These are phyloP conservation scores for Cryptotis parvus DNA, from an alignment of 2,113 vertebrate genomes.

Conservation along the genomic window DNA sequence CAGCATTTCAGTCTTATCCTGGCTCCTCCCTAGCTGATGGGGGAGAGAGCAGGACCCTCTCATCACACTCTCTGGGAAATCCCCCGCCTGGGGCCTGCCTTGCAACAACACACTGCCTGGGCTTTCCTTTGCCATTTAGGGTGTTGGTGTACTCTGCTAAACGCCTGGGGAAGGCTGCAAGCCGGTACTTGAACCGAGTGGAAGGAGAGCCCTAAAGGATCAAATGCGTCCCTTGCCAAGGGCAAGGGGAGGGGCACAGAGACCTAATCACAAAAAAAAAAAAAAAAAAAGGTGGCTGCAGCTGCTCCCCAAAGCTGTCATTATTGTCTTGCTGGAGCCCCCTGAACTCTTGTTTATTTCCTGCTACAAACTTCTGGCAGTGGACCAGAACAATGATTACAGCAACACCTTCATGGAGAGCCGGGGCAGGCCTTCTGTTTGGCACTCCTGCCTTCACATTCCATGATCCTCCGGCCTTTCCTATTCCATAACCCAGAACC, in stretches of 20 bases:
- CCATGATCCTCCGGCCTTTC: too few species aligned
- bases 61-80: slow-evolving; percentile 58
- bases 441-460: too few species aligned
- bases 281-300: not conserved
- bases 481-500: not conserved
- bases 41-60: not conserved
- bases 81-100: slow-evolving; percentile 39
- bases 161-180: slow-evolving; percentile 29
- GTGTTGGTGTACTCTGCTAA: slow-evolving; percentile 15
- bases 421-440: not conserved
- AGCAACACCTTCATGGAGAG: not conserved
- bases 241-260: slow-evolving; percentile 15
- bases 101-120: not conserved
- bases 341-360: slow-evolving; percentile 55
- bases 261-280: slow-evolving; percentile 16
- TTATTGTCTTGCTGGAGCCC: slow-evolving; percentile 28
- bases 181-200: slow-evolving; percentile 43
- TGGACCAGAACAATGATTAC: not conserved
- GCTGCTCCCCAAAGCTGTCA: slow-evolving; percentile 16
- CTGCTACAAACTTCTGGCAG: slow-evolving; percentile 39
- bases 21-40: not conserved
- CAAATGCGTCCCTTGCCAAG: slow-evolving; percentile 22
- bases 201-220: slow-evolving; percentile 45
- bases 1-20: slow-evolving; percentile 32
- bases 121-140: slow-evolving; percentile 61